These are phyloP conservation scores for Pseudotriccus pelzelni DNA, from an alignment of 2,797 vertebrate species.

Conservation along the genomic window DNA sequence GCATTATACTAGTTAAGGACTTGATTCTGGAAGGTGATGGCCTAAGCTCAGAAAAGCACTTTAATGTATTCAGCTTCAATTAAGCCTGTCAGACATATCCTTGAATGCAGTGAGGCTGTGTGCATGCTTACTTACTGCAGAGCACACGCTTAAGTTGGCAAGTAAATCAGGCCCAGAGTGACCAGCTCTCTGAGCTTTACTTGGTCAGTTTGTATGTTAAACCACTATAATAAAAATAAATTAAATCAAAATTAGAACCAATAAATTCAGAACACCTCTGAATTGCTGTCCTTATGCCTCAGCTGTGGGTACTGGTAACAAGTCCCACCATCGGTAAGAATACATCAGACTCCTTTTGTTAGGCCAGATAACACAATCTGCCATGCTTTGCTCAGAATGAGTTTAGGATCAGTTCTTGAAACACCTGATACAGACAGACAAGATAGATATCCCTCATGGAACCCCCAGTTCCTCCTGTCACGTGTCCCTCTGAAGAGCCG, in stretches of 20 bases:
- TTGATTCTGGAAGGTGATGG: background rate
- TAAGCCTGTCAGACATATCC: background rate
- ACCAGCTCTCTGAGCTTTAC: slow-evolving; percentile 24
- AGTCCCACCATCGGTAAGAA: background rate
- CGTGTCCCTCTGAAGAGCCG: background rate
- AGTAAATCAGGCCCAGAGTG: slow-evolving; percentile 18
- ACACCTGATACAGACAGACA: background rate
- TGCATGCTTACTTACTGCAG: background rate
- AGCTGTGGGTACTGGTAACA: background rate
- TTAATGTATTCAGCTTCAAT: background rate
- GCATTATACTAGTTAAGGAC: background rate
- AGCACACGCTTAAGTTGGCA: background rate
- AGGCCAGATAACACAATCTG: background rate
- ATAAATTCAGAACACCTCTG: background rate
- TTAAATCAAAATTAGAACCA: background rate
- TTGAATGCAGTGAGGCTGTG: background rate
- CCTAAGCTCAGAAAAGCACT: slow-evolving; percentile 26
- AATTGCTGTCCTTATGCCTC: background rate
- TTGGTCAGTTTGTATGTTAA: slow-evolving; percentile 1
- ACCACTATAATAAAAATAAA: slow-evolving; percentile 10
- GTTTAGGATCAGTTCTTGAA: background rate
- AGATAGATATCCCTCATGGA: background rate
- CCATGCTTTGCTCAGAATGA: background rate
- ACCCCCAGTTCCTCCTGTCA: background rate
- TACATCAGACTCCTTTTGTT: background rate